phyloP scores from a whole-genome alignment of 2,888 invertebrate species.

The Mellilla xanthometata region DNA sequence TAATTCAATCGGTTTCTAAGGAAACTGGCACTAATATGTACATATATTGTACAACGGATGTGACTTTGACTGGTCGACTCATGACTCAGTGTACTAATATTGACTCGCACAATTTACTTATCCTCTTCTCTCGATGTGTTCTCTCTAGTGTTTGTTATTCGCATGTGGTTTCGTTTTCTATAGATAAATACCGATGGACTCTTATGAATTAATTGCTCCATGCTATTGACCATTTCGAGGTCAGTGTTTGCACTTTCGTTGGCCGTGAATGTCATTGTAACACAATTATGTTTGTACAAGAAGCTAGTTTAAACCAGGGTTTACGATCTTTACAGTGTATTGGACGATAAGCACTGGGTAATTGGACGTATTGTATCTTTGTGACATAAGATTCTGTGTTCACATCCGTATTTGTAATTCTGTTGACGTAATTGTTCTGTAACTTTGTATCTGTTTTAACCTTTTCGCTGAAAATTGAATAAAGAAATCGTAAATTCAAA shows the following conservation, averaged over 20 bases:
- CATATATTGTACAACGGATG: background rate
- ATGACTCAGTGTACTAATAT: constrained; percentile 15
- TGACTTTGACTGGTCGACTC: constrained; percentile 3
- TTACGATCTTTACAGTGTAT: background rate
- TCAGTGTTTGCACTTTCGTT: constrained; percentile 15
- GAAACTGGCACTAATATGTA: constrained; percentile 12
- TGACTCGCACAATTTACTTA: constrained; percentile 4
- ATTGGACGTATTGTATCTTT: background rate
- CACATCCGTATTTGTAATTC: constrained; percentile 1
- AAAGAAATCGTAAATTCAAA: no score
- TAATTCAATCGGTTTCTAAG: constrained; percentile 11
- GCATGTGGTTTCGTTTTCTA: constrained; percentile 13
- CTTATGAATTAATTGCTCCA: constrained; percentile 25
- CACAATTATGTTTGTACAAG: background rate
- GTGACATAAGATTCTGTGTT: background rate
- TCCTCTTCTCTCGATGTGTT: constrained; percentile 6
- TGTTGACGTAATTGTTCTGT: constrained; percentile 12
- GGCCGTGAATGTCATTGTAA: constrained; percentile 6
- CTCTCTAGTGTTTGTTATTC: constrained; percentile 7
- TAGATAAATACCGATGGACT: constrained; percentile 18
- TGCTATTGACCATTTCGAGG: constrained; percentile 9
- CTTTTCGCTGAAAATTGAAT: background rate
- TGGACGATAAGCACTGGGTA: no score
- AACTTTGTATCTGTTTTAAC: background rate
- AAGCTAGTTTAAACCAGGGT: background rate